These are phyloP conservation scores for Heterotis niloticus DNA, from an alignment of 2,113 vertebrate genomes.

Conservation along the genomic window DNA sequence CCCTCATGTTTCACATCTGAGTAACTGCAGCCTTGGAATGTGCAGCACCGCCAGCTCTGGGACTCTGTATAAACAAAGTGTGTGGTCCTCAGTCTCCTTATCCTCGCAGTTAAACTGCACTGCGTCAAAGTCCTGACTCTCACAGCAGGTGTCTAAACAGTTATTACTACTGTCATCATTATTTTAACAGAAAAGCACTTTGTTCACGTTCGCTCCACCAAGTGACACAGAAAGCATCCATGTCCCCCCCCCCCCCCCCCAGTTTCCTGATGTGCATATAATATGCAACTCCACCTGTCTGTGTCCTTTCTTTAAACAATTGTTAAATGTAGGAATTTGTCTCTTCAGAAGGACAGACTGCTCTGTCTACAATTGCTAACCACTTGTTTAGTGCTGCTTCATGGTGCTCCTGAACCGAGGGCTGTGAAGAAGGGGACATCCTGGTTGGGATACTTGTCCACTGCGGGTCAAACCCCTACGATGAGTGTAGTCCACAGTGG, in stretches of 20 bases:
- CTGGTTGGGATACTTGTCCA: too few relatives aligned
- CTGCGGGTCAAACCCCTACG: too few relatives aligned
- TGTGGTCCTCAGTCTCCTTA: slow-evolving; percentile 6
- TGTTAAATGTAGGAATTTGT: too few relatives aligned
- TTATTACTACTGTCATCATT: background rate
- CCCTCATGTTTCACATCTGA: background rate
- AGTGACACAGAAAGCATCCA: background rate
- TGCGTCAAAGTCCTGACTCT: slow-evolving; percentile 5
- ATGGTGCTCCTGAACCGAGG: too few relatives aligned
- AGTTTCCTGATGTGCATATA: background rate
- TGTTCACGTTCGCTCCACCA: background rate
- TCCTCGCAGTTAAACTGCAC: background rate
- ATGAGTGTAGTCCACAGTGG: too few relatives aligned
- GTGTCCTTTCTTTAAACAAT: too few relatives aligned
- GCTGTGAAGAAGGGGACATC: too few relatives aligned
- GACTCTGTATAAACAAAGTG: slow-evolving; percentile 12
- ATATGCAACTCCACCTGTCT: background rate
- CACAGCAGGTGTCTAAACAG: slow-evolving; percentile 5
- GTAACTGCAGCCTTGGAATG: background rate
- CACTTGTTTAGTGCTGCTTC: too few relatives aligned
- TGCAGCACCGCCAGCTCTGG: background rate
- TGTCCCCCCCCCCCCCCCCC: background rate
- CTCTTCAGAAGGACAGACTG: too few relatives aligned
- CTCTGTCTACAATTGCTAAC: too few relatives aligned
- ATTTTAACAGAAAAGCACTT: background rate